A percentile compares a stretch with the other conserved stretches of the same genome.
These are phyloP conservation scores for Autographa gamma DNA, from an alignment of 2,888 invertebrate genomes.

Conservation along the genomic window DNA sequence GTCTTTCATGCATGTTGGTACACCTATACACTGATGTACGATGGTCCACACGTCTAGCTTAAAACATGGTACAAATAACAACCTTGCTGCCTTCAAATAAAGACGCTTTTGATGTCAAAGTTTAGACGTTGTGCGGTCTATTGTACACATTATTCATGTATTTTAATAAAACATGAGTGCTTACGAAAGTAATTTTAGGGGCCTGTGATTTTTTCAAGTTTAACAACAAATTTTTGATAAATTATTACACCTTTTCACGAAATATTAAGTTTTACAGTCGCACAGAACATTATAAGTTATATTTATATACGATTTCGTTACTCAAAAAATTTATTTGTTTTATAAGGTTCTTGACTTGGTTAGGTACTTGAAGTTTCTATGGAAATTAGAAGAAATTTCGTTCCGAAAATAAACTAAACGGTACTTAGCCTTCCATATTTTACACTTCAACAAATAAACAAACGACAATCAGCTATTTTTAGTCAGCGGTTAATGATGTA, in stretches of 20 bases:
- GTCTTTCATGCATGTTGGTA: slow-evolving; percentile 19
- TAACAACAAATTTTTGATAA: neutral
- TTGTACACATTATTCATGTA: neutral
- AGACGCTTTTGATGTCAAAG: neutral
- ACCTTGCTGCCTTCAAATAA: neutral
- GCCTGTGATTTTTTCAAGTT: neutral
- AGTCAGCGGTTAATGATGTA: too few species aligned
- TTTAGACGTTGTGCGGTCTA: neutral
- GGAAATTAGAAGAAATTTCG: too few species aligned
- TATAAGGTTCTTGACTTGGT: too few species aligned
- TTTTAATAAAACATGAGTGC: neutral
- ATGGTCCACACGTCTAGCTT: neutral
- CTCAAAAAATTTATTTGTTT: too few species aligned
- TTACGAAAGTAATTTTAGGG: neutral
- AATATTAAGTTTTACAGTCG: neutral
- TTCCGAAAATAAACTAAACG: too few species aligned
- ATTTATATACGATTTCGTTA: too few species aligned
- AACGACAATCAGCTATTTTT: too few species aligned
- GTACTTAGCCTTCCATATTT: too few species aligned
- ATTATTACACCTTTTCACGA: neutral
- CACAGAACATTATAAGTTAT: too few species aligned
- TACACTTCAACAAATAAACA: too few species aligned
- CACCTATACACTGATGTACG: neutral
- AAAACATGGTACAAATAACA: neutral
- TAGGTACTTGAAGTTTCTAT: too few species aligned